Evolutionary conservation across 2,797 vertebrate species (phyloP).

Genomic region (Rhabdophis nuchalis): DNA sequence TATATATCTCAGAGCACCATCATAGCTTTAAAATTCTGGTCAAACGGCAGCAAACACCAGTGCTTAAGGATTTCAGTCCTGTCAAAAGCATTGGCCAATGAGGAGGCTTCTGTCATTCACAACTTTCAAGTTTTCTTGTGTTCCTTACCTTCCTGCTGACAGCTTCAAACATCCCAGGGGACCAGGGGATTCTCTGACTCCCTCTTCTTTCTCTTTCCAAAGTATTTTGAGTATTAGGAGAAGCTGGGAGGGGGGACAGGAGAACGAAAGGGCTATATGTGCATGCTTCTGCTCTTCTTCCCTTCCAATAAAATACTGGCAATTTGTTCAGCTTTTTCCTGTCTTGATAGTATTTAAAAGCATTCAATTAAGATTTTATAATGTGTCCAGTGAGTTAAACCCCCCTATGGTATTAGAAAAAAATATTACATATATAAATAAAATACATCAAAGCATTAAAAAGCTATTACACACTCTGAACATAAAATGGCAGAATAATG

Average conservation of each 20-base stretch:
- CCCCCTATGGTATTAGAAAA: conserved; percentile 72
- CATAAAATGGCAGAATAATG: conserved; percentile 82
- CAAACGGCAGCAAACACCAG: conserved; percentile 55
- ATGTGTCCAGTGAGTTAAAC: conserved; percentile 72
- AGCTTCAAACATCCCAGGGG: conserved; percentile 65
- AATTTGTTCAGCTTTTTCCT: conserved; percentile 63
- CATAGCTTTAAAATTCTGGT: conserved; percentile 65
- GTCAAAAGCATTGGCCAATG: conserved; percentile 70
- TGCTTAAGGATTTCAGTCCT: conserved; percentile 69
- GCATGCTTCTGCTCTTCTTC: conserved; percentile 50
- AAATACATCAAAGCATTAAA: conserved; percentile 80
- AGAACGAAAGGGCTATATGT: conserved; percentile 44
- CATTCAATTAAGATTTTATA: conserved; percentile 74
- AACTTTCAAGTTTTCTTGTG: conserved; percentile 67
- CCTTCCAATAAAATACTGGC: conserved; percentile 66
- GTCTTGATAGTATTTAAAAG: conserved; percentile 70
- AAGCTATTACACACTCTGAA: conserved; percentile 78
- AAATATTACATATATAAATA: conserved; percentile 80
- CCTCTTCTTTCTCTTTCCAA: conserved; percentile 58
- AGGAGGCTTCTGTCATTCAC: conserved; percentile 71
- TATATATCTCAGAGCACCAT: conserved; percentile 47
- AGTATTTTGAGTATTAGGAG: conserved; percentile 62
- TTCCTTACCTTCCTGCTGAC: conserved; percentile 70
- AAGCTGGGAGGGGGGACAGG: conserved; percentile 45
- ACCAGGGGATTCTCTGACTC: conserved; percentile 55